Base-by-base conservation (phyloP, 2,797 vertebrate species). In the Mormyrops attenuatus region DNA sequence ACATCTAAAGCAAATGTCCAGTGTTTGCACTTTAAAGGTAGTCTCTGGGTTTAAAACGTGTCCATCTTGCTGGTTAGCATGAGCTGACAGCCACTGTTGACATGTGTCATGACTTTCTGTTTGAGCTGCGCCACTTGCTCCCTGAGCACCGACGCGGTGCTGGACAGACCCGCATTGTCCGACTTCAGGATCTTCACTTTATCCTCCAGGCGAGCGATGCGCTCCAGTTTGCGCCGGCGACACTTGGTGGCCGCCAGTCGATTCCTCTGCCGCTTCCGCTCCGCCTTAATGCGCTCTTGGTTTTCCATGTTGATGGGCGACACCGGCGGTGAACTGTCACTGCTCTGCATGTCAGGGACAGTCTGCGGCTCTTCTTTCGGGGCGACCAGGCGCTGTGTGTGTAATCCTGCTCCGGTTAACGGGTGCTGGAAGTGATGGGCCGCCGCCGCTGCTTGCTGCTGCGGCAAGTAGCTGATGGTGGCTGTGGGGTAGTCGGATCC, bases 81-180 rank as follows among this genome's bases (percentile, higher is more conserved):
- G 89, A 99, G 96, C 93, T 98, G 98, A 93, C 98, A 99, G 91
- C 98, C 98, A 91, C 97, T 98, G 93, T 96, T 97, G 89, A 98
- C 97, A 44, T 99, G 98, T 85, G 97, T 97, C 89, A 98, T 95
- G 91, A 98, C 97, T 89, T 97, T 98, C 94, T 97, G 97, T 89
- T 98, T 98, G 89, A 99, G 96, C 92, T 98, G 97, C 34, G 97
- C 97, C 50, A 99, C 98, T 91, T 98, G 98, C 6, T 98, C 98
- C 34, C 98, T 95, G 3, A 99, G 96, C 73, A 97, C 94, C 6
- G 97, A 96, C 0, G 98, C 98, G 0, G 98, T 97, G 93, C 89
- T 97, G 85, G 97, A 97, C 13, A 99, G 93, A 4, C 97, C 97
- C 1, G 96, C 96, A 94, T 99, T 99, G 94, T 99, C 97, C 38